Base-by-base conservation (phyloP, 2,113 vertebrate genomes). In the Anoplopoma fimbria region DNA sequence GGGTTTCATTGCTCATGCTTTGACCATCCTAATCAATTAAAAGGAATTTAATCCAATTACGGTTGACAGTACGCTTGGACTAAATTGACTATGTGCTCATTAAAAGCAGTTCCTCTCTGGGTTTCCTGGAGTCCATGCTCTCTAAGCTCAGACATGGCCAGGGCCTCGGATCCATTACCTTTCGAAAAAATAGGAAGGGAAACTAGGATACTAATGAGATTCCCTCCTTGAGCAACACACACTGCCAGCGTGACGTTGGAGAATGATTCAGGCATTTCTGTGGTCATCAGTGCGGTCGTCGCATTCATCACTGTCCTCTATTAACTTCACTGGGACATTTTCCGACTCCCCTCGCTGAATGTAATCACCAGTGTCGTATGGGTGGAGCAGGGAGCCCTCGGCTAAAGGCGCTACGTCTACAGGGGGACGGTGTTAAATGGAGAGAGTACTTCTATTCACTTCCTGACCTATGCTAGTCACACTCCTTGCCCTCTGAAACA, bases 231-330 rank as follows among this genome's bases (percentile, higher is more conserved):
- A 62, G 81, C 75, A 86, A 88, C 69, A 80, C 74, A 86, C 78
- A 73, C 73, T 70, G 69, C 79, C 84, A 79, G 65, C 47, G 53
- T 90, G 81, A 91, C 75, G 72, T 63, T 63, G 9, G 29, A 77
- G 75, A 80, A 86, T 91, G 93, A 94, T 88, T 91, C 88, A 92
- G 83, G 89, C 86, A 91, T 94, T 89, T 92, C 81, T 94, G 90
- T 89, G 90, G 92, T 88, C 82, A 80, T 79, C 84, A 53, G 79
- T 75, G 86, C 1, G 53, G 89, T 73, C 67, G 17, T 78, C 57
- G 25, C 69, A 81, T 88, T 80, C 81, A 86, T 91, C 89, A 72
- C 72, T 84, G 83, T 82, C 75, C 60, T 87, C 27, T 29, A 58
- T 87, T 81, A 72, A 80, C 78, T 85, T 83, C 69, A 76, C 17